Evolutionary conservation across 2,888 invertebrate species (phyloP).

Genomic region (Caenorhabditis sp.): DNA sequence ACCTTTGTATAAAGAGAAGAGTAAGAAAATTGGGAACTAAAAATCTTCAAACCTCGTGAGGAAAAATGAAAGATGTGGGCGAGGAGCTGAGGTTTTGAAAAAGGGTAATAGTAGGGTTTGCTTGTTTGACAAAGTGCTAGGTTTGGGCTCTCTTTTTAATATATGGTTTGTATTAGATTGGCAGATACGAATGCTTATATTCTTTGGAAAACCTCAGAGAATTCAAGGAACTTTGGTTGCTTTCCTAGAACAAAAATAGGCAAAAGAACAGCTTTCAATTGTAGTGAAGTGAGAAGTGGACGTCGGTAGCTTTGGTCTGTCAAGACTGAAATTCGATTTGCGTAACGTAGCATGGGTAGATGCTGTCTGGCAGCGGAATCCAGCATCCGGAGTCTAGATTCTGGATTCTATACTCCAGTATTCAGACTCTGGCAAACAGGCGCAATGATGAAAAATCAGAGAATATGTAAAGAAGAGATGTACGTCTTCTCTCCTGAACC

Average conservation of each 20-base stretch:
- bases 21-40: background rate
- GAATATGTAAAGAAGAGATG: too few species aligned
- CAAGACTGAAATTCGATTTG: slow-evolving; percentile 3
- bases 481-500: slow-evolving; percentile 1
- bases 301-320: background rate
- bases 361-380: background rate
- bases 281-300: background rate
- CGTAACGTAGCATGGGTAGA: background rate
- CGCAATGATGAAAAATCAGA: slow-evolving; percentile 10
- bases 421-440: background rate
- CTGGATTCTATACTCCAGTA: too few species aligned
- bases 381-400: background rate
- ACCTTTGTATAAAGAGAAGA: too few species aligned
- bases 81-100: background rate
- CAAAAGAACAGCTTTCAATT: too few species aligned
- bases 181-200: background rate
- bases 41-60: too few species aligned
- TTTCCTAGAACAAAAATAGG: too few species aligned
- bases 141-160: background rate
- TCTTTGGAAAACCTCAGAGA: too few species aligned
- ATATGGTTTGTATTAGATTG: background rate
- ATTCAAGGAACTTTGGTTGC: too few species aligned
- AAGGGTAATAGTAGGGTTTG: background rate
- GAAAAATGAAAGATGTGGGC: too few species aligned
- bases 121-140: background rate